Evolutionary conservation across 2,113 vertebrate genomes (phyloP).

Genomic region (Dryoscopus gambensis): DNA sequence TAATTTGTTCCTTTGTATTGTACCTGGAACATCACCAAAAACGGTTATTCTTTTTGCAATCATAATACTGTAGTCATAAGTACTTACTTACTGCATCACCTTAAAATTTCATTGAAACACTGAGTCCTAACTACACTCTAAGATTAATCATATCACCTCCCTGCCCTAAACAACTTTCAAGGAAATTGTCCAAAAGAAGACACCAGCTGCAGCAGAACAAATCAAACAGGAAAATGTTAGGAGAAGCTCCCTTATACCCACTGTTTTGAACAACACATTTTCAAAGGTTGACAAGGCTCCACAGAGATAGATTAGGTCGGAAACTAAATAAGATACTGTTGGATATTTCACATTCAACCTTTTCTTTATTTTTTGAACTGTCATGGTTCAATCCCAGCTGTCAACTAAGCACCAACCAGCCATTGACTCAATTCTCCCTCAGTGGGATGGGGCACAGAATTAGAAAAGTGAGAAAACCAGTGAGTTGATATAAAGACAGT

Average conservation of each 20-base stretch:
- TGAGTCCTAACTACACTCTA: background rate
- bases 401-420: background rate
- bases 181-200: background rate
- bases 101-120: background rate
- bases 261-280: background rate
- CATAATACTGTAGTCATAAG: background rate
- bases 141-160: background rate
- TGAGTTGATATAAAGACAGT: background rate
- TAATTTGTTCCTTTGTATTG: background rate
- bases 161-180: background rate
- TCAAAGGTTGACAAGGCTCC: background rate
- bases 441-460: background rate
- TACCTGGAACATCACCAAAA: background rate
- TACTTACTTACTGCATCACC: background rate
- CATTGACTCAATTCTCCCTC: background rate
- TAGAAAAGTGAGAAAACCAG: background rate
- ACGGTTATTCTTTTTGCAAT: background rate
- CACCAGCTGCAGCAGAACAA: background rate
- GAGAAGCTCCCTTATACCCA: background rate
- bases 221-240: background rate
- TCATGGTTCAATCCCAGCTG: background rate
- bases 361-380: background rate
- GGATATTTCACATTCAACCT: background rate
- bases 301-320: background rate
- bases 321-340: background rate